Evolutionary conservation across 1,140 invertebrate genomes (phyloP), one percentile per base, ranked within the genome.

Genomic region (Antheraea pernyi): DNA sequence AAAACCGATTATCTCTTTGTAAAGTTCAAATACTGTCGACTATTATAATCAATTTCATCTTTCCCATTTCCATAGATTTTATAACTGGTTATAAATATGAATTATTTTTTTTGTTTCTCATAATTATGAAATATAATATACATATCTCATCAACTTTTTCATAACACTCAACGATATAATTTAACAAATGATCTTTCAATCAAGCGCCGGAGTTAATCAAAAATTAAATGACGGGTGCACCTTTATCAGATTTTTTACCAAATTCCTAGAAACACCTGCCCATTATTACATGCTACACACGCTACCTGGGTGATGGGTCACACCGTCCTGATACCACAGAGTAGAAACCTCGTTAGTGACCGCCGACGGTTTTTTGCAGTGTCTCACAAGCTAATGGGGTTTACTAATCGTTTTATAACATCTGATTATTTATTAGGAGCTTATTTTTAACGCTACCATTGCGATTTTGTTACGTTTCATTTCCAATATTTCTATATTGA

Each of bases 381-480:
- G 59, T 75, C 80, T 70, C 67, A 80, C 4, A 30, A 30, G 81
- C 76, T 78, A 76, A 78, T 75, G 74, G 73, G 39, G 71, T 75
- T 65, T 73, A 80, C 85, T 88, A 88, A 90, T 85, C 82, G 86
- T 79, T 90, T 88, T 90, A 88, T 85, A 85, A 86, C 81, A 82
- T 80, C 76, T 88, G 83, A 89, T 87, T 85, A 85, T 42, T 42
- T 42, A 42, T 86, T 88, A 79, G 65, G 64, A 81, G 67, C 58
- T 22, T 48, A 73, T 62, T 73, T 73, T 71, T 75, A 65, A 73
- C 72, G 70, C 66, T 42, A 42, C 39, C 61, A 63, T 37, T 63
- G 69, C 7, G 46, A 62, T 62, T 16, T 53, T 53, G 7, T 53
- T 53, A n/a, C 46, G 5, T 53, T 53, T 53, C 0, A 6, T 53